A percentile compares a stretch with the other conserved stretches of the same genome.
Conservation (phyloP, 1,140 invertebrate genomes). For the Lordiphosa stackelbergi region DNA sequence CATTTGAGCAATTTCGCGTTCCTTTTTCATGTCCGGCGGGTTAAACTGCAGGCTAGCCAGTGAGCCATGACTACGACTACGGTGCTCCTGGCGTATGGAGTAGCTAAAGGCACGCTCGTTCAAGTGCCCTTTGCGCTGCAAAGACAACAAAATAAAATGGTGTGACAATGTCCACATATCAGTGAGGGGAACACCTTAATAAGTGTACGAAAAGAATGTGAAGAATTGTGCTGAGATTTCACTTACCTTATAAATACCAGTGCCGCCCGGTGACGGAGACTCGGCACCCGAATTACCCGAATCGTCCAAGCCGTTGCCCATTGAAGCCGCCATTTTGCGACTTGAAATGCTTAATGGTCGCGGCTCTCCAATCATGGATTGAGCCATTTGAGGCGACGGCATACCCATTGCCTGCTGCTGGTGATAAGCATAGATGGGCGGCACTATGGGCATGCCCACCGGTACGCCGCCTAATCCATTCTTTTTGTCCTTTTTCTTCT, state of each 20-base stretch:
- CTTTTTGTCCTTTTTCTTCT: constrained; percentile 81
- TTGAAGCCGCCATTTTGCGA: constrained; percentile 79
- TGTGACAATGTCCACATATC: neutral
- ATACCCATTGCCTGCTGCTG: constrained; percentile 54
- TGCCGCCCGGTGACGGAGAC: constrained; percentile 86
- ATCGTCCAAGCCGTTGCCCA: constrained; percentile 79
- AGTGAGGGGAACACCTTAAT: too few relatives aligned
- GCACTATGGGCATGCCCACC: constrained; percentile 73
- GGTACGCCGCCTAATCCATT: constrained; percentile 76
- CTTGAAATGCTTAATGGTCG: constrained; percentile 75
- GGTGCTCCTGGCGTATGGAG: constrained; percentile 94
- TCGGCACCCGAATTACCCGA: constrained; percentile 83
- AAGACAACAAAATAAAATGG: neutral
- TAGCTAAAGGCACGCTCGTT: constrained; percentile 96
- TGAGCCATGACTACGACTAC: constrained; percentile 92
- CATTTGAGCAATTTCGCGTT: constrained; percentile 93
- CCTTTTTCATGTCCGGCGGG: constrained; percentile 89
- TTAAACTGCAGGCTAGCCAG: constrained; percentile 91
- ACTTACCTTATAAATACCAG: constrained; percentile 84
- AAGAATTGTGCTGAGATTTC: neutral
- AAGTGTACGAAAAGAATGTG: too few relatives aligned
- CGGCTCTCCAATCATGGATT: constrained; percentile 63
- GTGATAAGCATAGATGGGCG: constrained; percentile 71
- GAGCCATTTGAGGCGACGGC: constrained; percentile 57
- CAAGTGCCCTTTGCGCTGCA: constrained; percentile 90